A percentile compares a stretch with the other conserved stretches of the same genome.
Conservation (phyloP, 2,888 invertebrate genomes). For the Agrotis exclamationis region DNA sequence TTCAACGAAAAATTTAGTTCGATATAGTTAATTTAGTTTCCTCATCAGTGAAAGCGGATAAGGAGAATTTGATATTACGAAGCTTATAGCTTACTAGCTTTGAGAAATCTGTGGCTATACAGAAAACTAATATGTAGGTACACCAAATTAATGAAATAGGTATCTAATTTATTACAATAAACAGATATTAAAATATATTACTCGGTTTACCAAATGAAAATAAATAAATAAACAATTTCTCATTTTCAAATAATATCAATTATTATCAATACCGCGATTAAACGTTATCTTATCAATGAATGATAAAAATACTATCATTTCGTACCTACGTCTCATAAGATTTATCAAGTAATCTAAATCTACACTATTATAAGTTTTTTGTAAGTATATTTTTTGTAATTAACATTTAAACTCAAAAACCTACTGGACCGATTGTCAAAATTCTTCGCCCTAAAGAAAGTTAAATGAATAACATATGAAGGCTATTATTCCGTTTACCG, state of each 20-base stretch:
- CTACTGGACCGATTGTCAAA: too few relatives aligned
- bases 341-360: constrained; percentile 25
- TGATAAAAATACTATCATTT: constrained; percentile 44
- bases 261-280: constrained; percentile 10
- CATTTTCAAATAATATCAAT: constrained; percentile 21
- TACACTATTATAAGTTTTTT: too few relatives aligned
- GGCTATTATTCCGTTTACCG: too few relatives aligned
- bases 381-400: too few relatives aligned
- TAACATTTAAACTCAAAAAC: too few relatives aligned
- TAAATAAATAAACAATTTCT: constrained; percentile 36
- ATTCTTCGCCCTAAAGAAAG: too few relatives aligned
- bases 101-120: too few relatives aligned
- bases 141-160: too few relatives aligned
- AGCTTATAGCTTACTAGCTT: too few relatives aligned
- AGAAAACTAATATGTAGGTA: too few relatives aligned
- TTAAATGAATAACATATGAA: too few relatives aligned
- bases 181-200: not conserved
- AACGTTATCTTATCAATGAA: constrained; percentile 24
- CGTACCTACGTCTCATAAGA: constrained; percentile 22
- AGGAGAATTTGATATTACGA: not conserved
- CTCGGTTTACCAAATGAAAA: constrained; percentile 17
- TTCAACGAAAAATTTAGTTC: constrained; percentile 12
- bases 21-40: constrained; percentile 22
- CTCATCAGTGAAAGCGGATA: constrained; percentile 29
- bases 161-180: not conserved